A percentile compares a stretch with the other conserved stretches of the same genome.
These are phyloP conservation scores for Brachyistius frenatus DNA, from an alignment of 2,113 vertebrate species.

Conservation along the genomic window DNA sequence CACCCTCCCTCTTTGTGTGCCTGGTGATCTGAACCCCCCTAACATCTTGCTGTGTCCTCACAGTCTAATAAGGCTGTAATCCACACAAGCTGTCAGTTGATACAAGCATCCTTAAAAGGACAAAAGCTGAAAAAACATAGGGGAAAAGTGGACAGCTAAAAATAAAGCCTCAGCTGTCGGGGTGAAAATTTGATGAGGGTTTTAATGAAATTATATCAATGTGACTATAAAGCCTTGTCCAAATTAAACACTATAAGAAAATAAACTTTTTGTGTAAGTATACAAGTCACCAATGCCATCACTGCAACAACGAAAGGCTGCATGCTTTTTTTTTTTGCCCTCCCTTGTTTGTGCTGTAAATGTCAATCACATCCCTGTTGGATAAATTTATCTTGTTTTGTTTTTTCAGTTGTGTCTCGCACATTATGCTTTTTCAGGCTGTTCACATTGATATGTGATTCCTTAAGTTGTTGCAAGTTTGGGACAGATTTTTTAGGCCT, in stretches of 20 bases:
- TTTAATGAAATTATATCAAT: slow-evolving; percentile 61
- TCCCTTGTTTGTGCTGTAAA: not conserved
- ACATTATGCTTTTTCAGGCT: too few relatives aligned
- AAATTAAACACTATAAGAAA: slow-evolving; percentile 3
- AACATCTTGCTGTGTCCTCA: slow-evolving; percentile 87
- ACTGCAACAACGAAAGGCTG: not conserved
- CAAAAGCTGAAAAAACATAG: slow-evolving; percentile 66
- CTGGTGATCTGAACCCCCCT: slow-evolving; percentile 81
- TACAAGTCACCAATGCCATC: not conserved
- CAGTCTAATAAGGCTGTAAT: slow-evolving; percentile 87
- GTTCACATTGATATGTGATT: not conserved
- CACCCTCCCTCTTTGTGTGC: slow-evolving; percentile 58
- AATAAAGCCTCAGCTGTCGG: slow-evolving; percentile 82
- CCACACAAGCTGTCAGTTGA: slow-evolving; percentile 89
- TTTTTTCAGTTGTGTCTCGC: too few relatives aligned
- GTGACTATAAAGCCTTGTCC: slow-evolving; percentile 28
- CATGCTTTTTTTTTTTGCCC: not conserved
- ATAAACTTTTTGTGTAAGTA: not conserved
- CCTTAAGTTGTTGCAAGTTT: too few relatives aligned
- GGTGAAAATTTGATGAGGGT: slow-evolving; percentile 55
- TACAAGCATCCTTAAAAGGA: slow-evolving; percentile 85
- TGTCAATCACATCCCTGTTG: not conserved
- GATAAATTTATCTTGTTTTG: not conserved
- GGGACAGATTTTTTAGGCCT: not conserved
- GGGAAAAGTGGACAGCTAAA: slow-evolving; percentile 78